phyloP scores from a whole-genome alignment of 2,888 invertebrate species.

The Caenorhabditis sp. region DNA sequence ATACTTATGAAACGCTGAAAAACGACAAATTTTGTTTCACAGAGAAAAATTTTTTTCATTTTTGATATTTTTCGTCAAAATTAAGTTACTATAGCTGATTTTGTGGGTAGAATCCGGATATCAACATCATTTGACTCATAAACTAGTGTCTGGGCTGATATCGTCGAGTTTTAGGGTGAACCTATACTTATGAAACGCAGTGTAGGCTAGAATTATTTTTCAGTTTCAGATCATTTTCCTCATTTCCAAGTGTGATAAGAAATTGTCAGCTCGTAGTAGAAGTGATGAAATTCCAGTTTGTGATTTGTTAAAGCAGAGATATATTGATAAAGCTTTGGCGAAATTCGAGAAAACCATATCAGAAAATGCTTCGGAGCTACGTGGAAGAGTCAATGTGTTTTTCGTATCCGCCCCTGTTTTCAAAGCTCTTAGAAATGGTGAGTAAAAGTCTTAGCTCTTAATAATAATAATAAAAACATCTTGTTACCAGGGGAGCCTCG shows the following conservation, averaged over 20 bases:
- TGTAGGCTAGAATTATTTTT: no score
- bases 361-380: conserved; percentile 47
- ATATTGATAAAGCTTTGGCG: conserved; percentile 52
- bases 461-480: not conserved
- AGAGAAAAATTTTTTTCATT: no score
- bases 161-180: no score
- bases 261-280: conserved; percentile 44
- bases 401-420: conserved; percentile 61
- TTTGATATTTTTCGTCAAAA: no score
- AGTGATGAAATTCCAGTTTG: conserved; percentile 60
- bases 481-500: conserved; percentile 32
- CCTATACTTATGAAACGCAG: no score
- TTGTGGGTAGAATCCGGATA: no score
- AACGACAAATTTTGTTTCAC: no score
- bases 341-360: conserved; percentile 51
- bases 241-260: conserved; percentile 52
- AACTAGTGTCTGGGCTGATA: no score
- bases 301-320: conserved; percentile 55
- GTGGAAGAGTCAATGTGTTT: conserved; percentile 55
- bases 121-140: no score
- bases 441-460: not conserved
- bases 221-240: conserved; percentile 44
- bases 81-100: no score
- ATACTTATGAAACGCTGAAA: no score
- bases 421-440: conserved; percentile 50